These are phyloP conservation scores for Moxostoma hubbsi DNA, from an alignment of 2,797 vertebrate species.

Conservation along the genomic window DNA sequence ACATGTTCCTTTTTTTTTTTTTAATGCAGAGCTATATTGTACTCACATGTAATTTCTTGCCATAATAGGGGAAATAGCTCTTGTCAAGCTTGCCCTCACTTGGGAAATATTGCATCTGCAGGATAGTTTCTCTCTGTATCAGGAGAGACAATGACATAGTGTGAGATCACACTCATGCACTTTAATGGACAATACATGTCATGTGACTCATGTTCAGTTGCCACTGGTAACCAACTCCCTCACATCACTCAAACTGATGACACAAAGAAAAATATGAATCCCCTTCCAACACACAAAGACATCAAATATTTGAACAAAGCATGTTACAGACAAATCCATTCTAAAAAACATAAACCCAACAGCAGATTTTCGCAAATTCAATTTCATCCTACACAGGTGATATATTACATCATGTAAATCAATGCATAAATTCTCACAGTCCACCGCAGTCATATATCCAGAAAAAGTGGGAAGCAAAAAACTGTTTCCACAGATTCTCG, in stretches of 20 bases:
- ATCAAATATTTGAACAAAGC: neutral
- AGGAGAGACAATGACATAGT: constrained; percentile 24
- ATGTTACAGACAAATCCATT: neutral
- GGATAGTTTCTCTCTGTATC: constrained; percentile 73
- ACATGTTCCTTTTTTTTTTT: neutral
- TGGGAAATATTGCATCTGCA: constrained; percentile 83
- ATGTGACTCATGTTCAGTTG: constrained; percentile 40
- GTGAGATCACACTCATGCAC: constrained; percentile 33
- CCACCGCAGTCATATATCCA: constrained; percentile 1
- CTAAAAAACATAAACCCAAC: neutral
- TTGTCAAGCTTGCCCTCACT: constrained; percentile 80
- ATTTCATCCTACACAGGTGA: neutral
- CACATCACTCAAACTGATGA: constrained; percentile 32
- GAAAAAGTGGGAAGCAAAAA: constrained; percentile 3
- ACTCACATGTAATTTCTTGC: constrained; percentile 90
- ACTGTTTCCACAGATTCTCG: neutral
- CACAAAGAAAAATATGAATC: constrained; percentile 14
- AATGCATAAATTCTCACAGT: constrained; percentile 6
- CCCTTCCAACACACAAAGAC: constrained; percentile 6
- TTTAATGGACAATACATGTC: constrained; percentile 9
- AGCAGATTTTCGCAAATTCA: neutral
- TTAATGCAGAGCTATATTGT: neutral
- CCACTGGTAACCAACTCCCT: constrained; percentile 46
- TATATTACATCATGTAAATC: neutral
- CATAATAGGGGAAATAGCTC: constrained; percentile 94